Evolutionary conservation across 2,888 invertebrate genomes (phyloP).

Genomic region (Oxyscelio sp.): DNA sequence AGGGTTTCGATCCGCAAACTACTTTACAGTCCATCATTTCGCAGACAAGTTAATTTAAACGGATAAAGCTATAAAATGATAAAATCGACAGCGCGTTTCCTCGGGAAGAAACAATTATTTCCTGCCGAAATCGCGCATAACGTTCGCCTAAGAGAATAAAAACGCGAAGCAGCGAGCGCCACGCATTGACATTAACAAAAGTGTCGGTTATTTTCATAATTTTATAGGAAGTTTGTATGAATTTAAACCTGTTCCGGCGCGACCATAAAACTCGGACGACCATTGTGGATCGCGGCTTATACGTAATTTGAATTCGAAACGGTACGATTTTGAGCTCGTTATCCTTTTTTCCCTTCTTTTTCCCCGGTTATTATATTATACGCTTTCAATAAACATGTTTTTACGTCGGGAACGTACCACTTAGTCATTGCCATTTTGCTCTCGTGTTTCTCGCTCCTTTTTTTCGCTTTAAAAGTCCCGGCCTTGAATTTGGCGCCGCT

Average conservation of each 20-base stretch:
- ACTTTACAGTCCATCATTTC: too few species aligned
- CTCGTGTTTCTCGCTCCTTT: conserved; percentile 10
- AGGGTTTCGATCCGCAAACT: too few species aligned
- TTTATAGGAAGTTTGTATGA: conserved; percentile 70
- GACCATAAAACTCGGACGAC: conserved; percentile 53
- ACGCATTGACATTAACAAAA: conserved; percentile 65
- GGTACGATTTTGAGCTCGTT: conserved; percentile 66
- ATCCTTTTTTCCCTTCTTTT: conserved; percentile 62
- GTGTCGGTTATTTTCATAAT: conserved; percentile 72
- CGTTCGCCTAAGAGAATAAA: conserved; percentile 33
- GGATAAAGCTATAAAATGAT: conserved; percentile 33
- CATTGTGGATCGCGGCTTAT: conserved; percentile 61
- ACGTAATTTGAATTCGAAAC: conserved; percentile 69
- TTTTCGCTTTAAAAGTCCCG: conserved; percentile 19
- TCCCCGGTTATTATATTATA: conserved; percentile 65
- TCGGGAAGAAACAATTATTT: neutral
- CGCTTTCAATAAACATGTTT: conserved; percentile 70
- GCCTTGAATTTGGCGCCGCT: conserved; percentile 43
- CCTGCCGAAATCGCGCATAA: conserved; percentile 39
- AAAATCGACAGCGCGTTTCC: conserved; percentile 6
- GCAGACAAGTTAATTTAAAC: too few species aligned
- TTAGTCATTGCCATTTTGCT: conserved; percentile 60
- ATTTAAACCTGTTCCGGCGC: conserved; percentile 65
- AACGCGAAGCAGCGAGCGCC: conserved; percentile 7
- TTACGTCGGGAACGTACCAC: conserved; percentile 58